A percentile compares a stretch with the other conserved stretches of the same genome.
phyloP scores from a whole-genome alignment of 2,888 invertebrate species.

The Eupithecia insigniata region DNA sequence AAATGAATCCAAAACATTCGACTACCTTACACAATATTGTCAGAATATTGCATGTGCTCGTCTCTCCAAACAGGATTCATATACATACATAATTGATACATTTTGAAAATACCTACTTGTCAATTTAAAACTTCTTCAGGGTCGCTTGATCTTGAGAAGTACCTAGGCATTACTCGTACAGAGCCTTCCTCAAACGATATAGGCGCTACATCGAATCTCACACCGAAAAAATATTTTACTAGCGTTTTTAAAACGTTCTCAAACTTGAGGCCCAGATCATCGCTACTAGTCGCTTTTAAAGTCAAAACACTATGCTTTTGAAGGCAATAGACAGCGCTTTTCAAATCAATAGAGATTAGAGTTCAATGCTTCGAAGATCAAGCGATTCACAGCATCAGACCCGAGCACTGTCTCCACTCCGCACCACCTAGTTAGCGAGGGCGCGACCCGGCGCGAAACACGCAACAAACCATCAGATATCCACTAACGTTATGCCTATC shows the following conservation, averaged over 20 bases:
- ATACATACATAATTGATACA: not conserved
- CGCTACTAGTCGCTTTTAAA: conserved; percentile 2
- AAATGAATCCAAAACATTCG: not conserved
- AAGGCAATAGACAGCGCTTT: not conserved
- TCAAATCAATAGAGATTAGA: conserved; percentile 1
- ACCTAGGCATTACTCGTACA: too few relatives aligned
- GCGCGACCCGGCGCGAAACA: not conserved
- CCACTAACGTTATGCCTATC: conserved; percentile 2
- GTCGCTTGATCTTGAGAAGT: conserved; percentile 43
- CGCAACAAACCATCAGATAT: not conserved
- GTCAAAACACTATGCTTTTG: not conserved
- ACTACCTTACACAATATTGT: not conserved
- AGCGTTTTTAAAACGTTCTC: not conserved
- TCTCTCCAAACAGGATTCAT: not conserved
- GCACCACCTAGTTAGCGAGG: conserved; percentile 49
- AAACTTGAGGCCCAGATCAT: not conserved
- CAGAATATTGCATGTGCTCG: not conserved
- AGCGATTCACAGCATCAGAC: conserved; percentile 47
- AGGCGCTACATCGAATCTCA: not conserved
- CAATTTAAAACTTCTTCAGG: conserved; percentile 11
- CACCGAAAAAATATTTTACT: not conserved
- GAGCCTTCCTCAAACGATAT: not conserved
- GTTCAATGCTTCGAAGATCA: conserved; percentile 38
- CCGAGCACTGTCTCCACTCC: conserved; percentile 70
- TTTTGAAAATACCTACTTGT: conserved; percentile 5